Base-by-base conservation (phyloP, 1,140 invertebrate genomes). In the Drosophila oshimai region DNA sequence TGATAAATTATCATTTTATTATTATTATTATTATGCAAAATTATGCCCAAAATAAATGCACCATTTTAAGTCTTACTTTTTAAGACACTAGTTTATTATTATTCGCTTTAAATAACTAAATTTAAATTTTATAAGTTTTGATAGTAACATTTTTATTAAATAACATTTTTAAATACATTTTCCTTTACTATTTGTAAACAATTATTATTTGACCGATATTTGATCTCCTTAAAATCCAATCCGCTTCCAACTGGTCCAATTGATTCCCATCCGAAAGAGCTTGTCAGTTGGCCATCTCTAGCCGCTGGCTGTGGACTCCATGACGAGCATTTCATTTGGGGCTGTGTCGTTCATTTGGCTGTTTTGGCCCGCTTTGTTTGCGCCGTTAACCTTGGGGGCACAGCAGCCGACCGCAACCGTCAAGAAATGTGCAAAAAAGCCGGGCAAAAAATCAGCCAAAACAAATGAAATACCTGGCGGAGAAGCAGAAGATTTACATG, bases 321-420 rank as follows among this genome's bases (percentile, higher is more conserved):
- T 67, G 60, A 67, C 51, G 60, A 74, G 42, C 42, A 75, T 68
- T 87, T 86, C 55, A 71, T 76, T 81, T 65, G 29, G 68, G 73
- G 67, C 57, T 54, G 73, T 74, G n/a, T n/a, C n/a, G n/a, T 84
- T 68, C 80, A 74, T 74, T 72, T 73, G 61, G 22, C 36, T 33
- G 41, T 54, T 42, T 77, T 69, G 62, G 68, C 69, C 80, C 57
- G 72, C 62, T 80, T 86, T 86, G 80, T 73, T 79, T 86, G 70
- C 60, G 64, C 76, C 72, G 75, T 80, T 87, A 86, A 86, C 80
- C 80, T 87, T 86, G 80, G 81, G 80, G 80, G 79, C 80, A 80
- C 65, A 62, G 75, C 76, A 78, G 50, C 53, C 70, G 57, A 77
- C 49, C 77, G 44, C 65, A 68, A 70, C 65, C 68, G 54, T 45